These are phyloP conservation scores for Entomyzon cyanotis DNA, from an alignment of 2,113 vertebrate genomes.

Conservation along the genomic window DNA sequence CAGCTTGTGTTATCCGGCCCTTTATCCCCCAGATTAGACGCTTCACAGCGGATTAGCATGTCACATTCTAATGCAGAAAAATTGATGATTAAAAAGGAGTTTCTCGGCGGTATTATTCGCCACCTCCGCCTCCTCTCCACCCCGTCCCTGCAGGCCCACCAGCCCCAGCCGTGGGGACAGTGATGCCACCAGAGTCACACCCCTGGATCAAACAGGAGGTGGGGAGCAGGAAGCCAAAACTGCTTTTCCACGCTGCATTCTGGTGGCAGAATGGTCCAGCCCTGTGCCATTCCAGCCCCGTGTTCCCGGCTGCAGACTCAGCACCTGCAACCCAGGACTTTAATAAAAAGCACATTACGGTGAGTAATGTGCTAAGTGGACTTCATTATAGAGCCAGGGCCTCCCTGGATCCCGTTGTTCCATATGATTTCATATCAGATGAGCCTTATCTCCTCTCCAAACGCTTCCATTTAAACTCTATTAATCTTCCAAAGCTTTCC, in stretches of 20 bases:
- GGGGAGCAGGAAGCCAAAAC: not conserved
- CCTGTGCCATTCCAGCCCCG: not conserved
- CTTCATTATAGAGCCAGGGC: constrained; percentile 47
- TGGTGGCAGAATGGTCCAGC: not conserved
- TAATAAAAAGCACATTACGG: constrained; percentile 48
- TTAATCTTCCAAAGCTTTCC: constrained; percentile 60
- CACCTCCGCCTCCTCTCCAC: constrained; percentile 32
- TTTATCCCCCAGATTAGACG: constrained; percentile 70
- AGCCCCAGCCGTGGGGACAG: not conserved
- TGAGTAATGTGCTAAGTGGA: constrained; percentile 66
- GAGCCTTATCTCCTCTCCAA: constrained; percentile 67
- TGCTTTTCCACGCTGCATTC: accelerated
- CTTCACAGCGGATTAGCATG: constrained; percentile 67
- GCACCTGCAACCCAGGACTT: constrained; percentile 2
- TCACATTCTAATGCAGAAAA: constrained; percentile 65
- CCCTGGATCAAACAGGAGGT: accelerated
- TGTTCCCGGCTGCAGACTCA: not conserved
- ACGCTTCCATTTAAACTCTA: constrained; percentile 66
- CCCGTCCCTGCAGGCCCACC: not conserved
- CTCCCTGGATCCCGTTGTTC: constrained; percentile 46
- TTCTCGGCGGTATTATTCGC: constrained; percentile 29
- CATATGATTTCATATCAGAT: constrained; percentile 59
- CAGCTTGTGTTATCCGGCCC: constrained; percentile 60
- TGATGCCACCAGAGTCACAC: not conserved
- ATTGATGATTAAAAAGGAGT: constrained; percentile 49